Percentiles rank a stretch among this genome's conserved stretches.
Conservation (phyloP, 2,888 invertebrate species). For the Phortica okadai region DNA sequence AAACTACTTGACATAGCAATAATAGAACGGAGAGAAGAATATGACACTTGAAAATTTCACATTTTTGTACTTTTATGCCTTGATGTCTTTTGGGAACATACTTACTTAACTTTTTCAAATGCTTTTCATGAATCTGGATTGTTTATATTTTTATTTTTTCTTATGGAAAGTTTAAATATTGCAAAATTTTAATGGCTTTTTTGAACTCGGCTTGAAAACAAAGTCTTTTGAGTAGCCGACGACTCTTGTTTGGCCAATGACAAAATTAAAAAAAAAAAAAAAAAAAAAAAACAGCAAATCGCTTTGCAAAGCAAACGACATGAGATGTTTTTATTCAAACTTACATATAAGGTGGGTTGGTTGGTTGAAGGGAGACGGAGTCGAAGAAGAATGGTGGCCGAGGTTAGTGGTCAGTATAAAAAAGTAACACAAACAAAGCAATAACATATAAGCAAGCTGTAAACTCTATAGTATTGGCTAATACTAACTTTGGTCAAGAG, state of each 20-base stretch:
- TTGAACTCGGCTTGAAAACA: slow-evolving; percentile 52
- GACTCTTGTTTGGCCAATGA: background rate
- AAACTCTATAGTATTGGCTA: too few species aligned
- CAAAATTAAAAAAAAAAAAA: background rate
- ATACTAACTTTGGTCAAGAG: too few species aligned
- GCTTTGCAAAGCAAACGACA: slow-evolving; percentile 21
- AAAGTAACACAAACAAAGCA: background rate
- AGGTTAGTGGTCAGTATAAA: background rate
- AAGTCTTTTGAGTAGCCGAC: background rate
- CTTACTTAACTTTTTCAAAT: too few species aligned
- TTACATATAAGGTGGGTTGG: too few species aligned
- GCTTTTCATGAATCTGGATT: too few species aligned
- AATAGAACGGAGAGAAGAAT: too few species aligned
- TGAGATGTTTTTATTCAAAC: background rate
- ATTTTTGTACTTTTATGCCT: too few species aligned
- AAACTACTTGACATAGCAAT: too few species aligned
- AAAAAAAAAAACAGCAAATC: slow-evolving; percentile 9
- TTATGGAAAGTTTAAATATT: slow-evolving; percentile 15
- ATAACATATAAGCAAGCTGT: background rate
- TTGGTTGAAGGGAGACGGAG: too few species aligned
- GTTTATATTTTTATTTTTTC: background rate
- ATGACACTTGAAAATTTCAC: too few species aligned
- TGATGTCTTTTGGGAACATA: too few species aligned
- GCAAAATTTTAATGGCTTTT: slow-evolving; percentile 57
- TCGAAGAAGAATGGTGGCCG: background rate